Conservation (phyloP, 2,888 invertebrate species). For the Dioctria linearis region DNA sequence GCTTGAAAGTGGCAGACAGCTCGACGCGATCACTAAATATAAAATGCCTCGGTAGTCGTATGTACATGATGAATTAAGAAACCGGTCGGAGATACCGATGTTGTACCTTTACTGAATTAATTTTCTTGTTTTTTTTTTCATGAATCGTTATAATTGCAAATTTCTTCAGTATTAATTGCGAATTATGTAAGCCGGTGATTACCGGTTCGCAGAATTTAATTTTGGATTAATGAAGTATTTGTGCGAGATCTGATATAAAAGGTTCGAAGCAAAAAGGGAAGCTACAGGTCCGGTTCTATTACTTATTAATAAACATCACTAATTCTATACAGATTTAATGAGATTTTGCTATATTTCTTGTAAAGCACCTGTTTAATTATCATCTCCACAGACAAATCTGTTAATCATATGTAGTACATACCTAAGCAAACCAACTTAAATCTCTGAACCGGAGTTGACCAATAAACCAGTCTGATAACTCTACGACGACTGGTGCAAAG, state of each 20-base stretch:
- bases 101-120: constrained; percentile 28
- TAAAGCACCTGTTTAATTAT: constrained; percentile 17
- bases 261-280: too few species aligned
- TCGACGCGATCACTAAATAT: constrained; percentile 41
- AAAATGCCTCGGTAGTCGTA: constrained; percentile 6
- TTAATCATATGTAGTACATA: background rate
- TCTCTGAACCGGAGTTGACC: constrained; percentile 4
- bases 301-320: background rate
- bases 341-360: constrained; percentile 22
- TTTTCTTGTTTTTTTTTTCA: background rate
- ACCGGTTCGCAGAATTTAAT: constrained; percentile 21
- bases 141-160: constrained; percentile 9
- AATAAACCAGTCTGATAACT: constrained; percentile 20
- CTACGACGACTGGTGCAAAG: constrained; percentile 14
- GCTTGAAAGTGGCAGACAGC: constrained; percentile 47
- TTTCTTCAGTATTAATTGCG: constrained; percentile 20
- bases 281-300: too few species aligned
- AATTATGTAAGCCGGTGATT: constrained; percentile 27
- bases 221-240: constrained; percentile 1
- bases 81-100: constrained; percentile 33
- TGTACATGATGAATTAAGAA: constrained; percentile 18
- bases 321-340: background rate
- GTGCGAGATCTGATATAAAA: background rate
- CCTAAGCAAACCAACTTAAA: background rate
- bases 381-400: background rate